Evolutionary conservation across 1,140 invertebrate species (phyloP), one percentile per base, ranked within the genome.

Genomic region (Euura saliciscinereae): DNA sequence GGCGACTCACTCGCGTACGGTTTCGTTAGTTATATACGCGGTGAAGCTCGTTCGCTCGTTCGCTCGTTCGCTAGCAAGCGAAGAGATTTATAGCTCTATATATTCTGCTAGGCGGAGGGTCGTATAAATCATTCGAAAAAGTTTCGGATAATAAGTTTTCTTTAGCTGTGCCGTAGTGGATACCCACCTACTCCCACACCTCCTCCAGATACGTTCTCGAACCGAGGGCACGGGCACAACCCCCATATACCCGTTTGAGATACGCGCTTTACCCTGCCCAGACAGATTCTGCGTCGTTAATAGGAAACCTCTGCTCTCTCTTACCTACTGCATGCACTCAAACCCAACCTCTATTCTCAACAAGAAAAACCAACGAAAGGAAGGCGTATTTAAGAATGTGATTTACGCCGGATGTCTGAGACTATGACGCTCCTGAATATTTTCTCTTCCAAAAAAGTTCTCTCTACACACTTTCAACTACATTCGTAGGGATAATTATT

Each of bases 51-150:
- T 28, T 28, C 28, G 28, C 28, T 28, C 28, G 28, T 28, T 28
- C 28, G 28, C 28, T 0, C 28, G 28, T 28, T 28, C 28, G 28
- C 28, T 28, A 28, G 28, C 28, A 28, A 28, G 28, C 28, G 28
- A 28, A 28, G 51, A 59, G 51, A 59, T 59, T 59, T 59, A 59
- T 59, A 8, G 51, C 51, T 59, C 51, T 59, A 59, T 59, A 59
- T 59, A 59, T 59, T 59, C 51, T n/a, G 6, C 51, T 59, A n/a
- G 51, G 28, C 5, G 51, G 51, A 59, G 51, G 51, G 51, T 59
- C 51, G 51, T 59, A 59, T 59, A 59, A 59, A 59, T 59, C 51
- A 59, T 59, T 59, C 51, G 51, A 59, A 59, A 59, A 59, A 59
- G 51, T 59, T 59, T 59, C 51, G 51, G 51, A 59, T 59, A 59